These are phyloP conservation scores for Rhizoglyphus robini DNA, from an alignment of 1,140 invertebrate species.

Conservation along the genomic window DNA sequence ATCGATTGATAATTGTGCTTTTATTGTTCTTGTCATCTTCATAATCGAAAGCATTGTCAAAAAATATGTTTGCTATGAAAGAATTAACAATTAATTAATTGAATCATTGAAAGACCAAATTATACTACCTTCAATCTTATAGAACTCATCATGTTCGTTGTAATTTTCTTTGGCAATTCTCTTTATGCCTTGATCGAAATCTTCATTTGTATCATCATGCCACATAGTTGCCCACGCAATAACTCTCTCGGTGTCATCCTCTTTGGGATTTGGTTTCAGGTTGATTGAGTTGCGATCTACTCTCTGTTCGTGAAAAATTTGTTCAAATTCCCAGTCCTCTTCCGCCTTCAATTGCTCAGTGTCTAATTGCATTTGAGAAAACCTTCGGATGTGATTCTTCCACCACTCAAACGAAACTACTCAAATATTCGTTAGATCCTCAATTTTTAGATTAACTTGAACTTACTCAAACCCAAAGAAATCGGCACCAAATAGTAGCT, in stretches of 20 bases:
- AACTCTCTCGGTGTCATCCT: constrained; percentile 39
- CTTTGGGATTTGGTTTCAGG: constrained; percentile 12
- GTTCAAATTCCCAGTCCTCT: not conserved
- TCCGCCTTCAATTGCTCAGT: not conserved
- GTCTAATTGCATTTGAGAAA: not conserved
- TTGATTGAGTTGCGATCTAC: not conserved
- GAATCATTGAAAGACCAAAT: no score
- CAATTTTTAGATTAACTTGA: no score
- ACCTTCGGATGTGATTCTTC: constrained; percentile 49
- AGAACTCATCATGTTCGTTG: constrained; percentile 48
- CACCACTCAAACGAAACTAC: constrained; percentile 73
- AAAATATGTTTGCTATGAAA: constrained; percentile 97
- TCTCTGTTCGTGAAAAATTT: not conserved
- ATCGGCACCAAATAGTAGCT: no score
- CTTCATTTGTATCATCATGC: constrained; percentile 90
- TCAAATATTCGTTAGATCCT: not conserved
- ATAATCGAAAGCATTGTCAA: constrained; percentile 96
- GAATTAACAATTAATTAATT: no score
- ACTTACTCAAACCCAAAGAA: no score
- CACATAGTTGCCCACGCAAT: constrained; percentile 90
- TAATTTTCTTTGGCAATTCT: constrained; percentile 44
- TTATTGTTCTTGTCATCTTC: constrained; percentile 76
- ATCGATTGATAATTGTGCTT: constrained; percentile 83
- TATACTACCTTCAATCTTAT: constrained; percentile 44
- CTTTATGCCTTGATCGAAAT: constrained; percentile 85